phyloP scores from a whole-genome alignment of 2,113 vertebrate genomes.

The Sapajus apella region DNA sequence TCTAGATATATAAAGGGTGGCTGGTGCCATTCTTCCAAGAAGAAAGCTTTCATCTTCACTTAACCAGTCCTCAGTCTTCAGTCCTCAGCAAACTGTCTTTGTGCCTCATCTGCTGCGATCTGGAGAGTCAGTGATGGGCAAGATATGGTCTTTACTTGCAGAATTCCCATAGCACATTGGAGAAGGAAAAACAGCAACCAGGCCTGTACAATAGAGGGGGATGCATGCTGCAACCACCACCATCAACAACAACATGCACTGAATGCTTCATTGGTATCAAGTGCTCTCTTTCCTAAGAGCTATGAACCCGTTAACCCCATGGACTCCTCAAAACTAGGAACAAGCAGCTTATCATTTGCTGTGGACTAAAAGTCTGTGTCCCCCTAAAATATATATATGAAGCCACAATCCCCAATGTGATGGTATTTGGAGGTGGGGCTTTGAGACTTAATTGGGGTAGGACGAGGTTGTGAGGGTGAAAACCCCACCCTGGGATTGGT shows the following conservation, averaged over 20 bases:
- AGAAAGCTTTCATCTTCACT: not conserved
- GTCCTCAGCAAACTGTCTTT: not conserved
- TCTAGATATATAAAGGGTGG: not conserved
- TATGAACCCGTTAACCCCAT: not conserved
- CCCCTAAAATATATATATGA: not conserved
- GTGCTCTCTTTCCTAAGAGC: not conserved
- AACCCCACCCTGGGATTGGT: not conserved
- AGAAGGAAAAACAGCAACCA: not conserved
- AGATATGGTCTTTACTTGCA: not conserved
- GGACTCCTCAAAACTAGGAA: not conserved
- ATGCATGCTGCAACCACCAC: not conserved
- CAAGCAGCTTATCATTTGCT: not conserved
- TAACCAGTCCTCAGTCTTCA: no score
- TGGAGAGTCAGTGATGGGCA: not conserved
- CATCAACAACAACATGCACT: rapidly evolving
- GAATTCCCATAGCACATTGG: no score
- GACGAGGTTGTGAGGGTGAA: not conserved
- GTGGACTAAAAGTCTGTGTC: not conserved
- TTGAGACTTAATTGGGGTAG: no score
- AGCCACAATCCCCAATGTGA: no score
- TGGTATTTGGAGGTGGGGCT: not conserved
- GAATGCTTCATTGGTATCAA: not conserved
- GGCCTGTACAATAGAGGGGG: rapidly evolving
- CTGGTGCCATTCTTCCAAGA: not conserved
- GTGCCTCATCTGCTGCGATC: not conserved